Conservation (phyloP, 1,140 invertebrate species). For the Drosophila biarmipes region DNA sequence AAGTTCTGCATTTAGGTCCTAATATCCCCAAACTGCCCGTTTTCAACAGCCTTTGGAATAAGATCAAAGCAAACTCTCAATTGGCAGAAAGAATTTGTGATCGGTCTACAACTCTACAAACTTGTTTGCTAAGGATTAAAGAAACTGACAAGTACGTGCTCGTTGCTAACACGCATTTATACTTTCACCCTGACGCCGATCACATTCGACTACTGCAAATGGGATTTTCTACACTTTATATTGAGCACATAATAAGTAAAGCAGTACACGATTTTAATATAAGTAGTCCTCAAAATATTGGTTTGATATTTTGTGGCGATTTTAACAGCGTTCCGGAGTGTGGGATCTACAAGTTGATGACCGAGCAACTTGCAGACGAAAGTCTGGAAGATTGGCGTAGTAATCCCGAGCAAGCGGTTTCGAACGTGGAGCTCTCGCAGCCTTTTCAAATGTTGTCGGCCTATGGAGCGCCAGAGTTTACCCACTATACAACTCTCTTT, state of each 20-base stretch:
- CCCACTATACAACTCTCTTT: conserved; percentile 94
- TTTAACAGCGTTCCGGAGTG: conserved; percentile 94
- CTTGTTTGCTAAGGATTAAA: conserved; percentile 85
- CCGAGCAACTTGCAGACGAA: conserved; percentile 87
- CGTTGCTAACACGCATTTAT: conserved; percentile 96
- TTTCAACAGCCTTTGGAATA: conserved; percentile 87
- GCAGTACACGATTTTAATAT: conserved; percentile 85
- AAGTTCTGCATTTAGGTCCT: conserved; percentile 87
- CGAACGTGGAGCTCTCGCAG: conserved; percentile 87
- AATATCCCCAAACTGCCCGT: conserved; percentile 85
- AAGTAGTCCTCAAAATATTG: conserved; percentile 86
- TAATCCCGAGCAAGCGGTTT: conserved; percentile 88
- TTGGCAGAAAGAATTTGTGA: conserved; percentile 87
- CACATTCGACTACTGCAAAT: conserved; percentile 93
- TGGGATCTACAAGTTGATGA: conserved; percentile 91
- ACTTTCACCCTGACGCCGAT: conserved; percentile 95
- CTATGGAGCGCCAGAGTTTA: conserved; percentile 91
- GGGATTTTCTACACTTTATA: conserved; percentile 87
- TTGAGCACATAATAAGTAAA: conserved; percentile 86
- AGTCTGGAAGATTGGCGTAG: conserved; percentile 90
- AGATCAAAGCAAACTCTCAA: conserved; percentile 87
- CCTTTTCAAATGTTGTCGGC: conserved; percentile 88
- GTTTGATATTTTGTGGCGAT: conserved; percentile 91
- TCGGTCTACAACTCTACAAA: conserved; percentile 87
- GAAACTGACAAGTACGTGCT: conserved; percentile 88